phyloP scores from a whole-genome alignment of 2,888 invertebrate genomes.

The Tryphoninae sp. region DNA sequence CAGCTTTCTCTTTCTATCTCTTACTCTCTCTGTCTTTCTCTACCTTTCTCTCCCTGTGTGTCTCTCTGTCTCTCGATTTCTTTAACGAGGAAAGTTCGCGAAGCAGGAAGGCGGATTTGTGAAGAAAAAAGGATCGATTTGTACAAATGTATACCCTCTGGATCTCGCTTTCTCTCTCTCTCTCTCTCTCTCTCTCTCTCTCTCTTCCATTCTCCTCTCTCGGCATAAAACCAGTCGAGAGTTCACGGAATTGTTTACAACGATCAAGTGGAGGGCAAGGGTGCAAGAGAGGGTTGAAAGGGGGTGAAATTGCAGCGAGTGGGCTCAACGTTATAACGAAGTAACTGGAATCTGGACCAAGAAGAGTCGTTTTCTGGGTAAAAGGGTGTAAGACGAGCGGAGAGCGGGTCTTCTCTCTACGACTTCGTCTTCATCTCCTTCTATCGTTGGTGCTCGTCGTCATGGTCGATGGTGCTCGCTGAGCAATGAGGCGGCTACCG shows the following conservation, averaged over 20 bases:
- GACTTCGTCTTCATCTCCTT: slow-evolving; percentile 33
- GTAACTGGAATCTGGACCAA: slow-evolving; percentile 63
- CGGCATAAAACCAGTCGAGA: slow-evolving; percentile 55
- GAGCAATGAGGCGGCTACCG: slow-evolving; percentile 50
- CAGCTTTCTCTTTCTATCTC: neutral
- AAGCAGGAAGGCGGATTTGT: slow-evolving; percentile 40
- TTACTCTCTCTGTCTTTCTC: neutral
- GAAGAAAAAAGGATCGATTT: slow-evolving; percentile 50
- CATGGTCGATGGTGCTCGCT: slow-evolving; percentile 38
- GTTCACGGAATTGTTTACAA: slow-evolving; percentile 61
- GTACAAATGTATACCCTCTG: slow-evolving; percentile 38
- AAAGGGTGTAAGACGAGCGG: slow-evolving; percentile 61
- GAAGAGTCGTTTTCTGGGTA: slow-evolving; percentile 59
- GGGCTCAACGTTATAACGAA: slow-evolving; percentile 61
- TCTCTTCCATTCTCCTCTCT: slow-evolving; percentile 16
- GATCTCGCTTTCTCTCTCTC: neutral
- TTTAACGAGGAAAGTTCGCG: slow-evolving; percentile 59
- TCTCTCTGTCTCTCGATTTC: slow-evolving; percentile 35
- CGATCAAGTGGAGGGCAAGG: slow-evolving; percentile 15
- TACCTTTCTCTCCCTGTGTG: neutral
- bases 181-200: slow-evolving; percentile 22
- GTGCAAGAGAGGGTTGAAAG: slow-evolving; percentile 9
- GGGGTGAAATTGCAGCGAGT: slow-evolving; percentile 31
- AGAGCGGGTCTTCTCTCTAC: slow-evolving; percentile 28
- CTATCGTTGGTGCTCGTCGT: slow-evolving; percentile 39